A percentile compares a stretch with the other conserved stretches of the same genome.
Conservation (phyloP, 2,113 vertebrate genomes). For the Lepisosteus osseus region DNA sequence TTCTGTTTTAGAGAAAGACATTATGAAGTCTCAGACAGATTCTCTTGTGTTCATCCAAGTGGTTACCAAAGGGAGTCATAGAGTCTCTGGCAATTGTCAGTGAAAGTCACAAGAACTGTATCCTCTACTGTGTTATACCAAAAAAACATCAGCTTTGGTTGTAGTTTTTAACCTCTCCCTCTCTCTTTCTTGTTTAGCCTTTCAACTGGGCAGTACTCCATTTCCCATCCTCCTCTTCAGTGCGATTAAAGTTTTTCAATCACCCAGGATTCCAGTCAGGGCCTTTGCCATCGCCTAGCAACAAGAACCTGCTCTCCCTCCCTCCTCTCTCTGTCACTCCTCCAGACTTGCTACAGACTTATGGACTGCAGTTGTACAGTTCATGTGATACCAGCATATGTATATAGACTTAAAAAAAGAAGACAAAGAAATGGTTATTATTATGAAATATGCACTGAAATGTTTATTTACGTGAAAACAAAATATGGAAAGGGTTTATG, state of each 20-base stretch:
- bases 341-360: constrained; percentile 55
- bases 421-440: constrained; percentile 33
- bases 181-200: constrained; percentile 26
- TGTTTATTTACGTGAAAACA: constrained; percentile 59
- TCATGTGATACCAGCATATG: constrained; percentile 90
- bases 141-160: too few species aligned
- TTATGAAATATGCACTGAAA: constrained; percentile 67
- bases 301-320: constrained; percentile 27
- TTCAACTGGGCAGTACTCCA: constrained; percentile 24
- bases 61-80: too few species aligned
- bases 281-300: constrained; percentile 40
- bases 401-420: constrained; percentile 75
- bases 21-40: too few species aligned
- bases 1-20: too few species aligned
- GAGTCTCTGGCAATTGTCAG: too few species aligned
- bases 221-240: constrained; percentile 30
- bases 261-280: constrained; percentile 40
- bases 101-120: too few species aligned
- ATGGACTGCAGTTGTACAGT: constrained; percentile 49
- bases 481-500: constrained; percentile 42
- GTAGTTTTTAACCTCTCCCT: constrained; percentile 22
- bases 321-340: constrained; percentile 8
- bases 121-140: too few species aligned
- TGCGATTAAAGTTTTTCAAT: constrained; percentile 28
- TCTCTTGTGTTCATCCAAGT: too few species aligned